Evolutionary conservation across 1,140 invertebrate genomes (phyloP).

Genomic region (Drosophila littoralis): DNA sequence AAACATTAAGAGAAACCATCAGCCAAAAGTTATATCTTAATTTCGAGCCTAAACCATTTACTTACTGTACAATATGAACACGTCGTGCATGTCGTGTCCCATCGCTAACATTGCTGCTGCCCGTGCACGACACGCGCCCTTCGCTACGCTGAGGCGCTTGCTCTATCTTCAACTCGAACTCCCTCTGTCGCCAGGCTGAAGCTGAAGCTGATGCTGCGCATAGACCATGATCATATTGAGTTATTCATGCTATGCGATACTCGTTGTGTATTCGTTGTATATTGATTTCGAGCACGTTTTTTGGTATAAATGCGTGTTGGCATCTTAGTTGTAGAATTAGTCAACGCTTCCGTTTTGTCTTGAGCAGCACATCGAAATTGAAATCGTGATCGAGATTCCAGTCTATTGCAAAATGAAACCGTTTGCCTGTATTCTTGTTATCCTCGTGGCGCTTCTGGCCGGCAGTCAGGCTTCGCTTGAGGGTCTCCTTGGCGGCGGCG

Average conservation of each 20-base stretch:
- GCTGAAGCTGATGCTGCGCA: conserved; percentile 13
- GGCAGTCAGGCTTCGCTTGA: conserved; percentile 59
- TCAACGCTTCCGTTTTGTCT: conserved; percentile 61
- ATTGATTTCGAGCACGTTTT: conserved; percentile 29
- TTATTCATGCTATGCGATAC: conserved; percentile 27
- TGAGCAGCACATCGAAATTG: conserved; percentile 50
- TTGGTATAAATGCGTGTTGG: conserved; percentile 63
- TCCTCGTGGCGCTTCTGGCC: conserved; percentile 65
- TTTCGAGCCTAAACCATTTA: too few relatives aligned
- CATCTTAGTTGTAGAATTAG: conserved; percentile 54
- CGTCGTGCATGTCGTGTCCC: background rate
- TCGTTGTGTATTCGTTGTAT: conserved; percentile 15
- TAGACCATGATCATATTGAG: conserved; percentile 43
- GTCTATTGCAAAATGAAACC: conserved; percentile 62
- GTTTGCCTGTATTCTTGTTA: conserved; percentile 72
- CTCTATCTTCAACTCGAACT: conserved; percentile 16
- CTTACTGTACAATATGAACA: background rate
- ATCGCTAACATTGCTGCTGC: background rate
- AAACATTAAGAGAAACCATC: too few relatives aligned
- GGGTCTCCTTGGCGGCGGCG: conserved; percentile 64
- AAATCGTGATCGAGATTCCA: conserved; percentile 5
- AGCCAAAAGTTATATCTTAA: too few relatives aligned
- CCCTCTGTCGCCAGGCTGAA: conserved; percentile 7
- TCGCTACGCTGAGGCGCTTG: conserved; percentile 10
- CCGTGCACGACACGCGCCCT: conserved; percentile 1